A percentile compares a stretch with the other conserved stretches of the same genome.
phyloP scores from a whole-genome alignment of 2,113 vertebrate genomes.

The Rhinolophus ferrumequinum region DNA sequence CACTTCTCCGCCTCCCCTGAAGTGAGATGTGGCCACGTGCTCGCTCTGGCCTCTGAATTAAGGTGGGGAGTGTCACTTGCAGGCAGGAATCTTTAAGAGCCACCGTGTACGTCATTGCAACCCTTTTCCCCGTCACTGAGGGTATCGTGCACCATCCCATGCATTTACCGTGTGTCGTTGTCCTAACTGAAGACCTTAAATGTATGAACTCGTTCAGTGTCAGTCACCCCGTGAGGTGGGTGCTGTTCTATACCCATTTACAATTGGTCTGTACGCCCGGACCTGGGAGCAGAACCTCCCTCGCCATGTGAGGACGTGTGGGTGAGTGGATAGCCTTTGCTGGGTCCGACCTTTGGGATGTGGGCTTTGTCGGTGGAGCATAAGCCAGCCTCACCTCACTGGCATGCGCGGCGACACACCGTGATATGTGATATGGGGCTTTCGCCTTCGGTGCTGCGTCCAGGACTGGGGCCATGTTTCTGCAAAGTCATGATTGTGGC shows the following conservation, averaged over 20 bases:
- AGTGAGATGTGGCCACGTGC: background rate
- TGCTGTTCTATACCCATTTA: background rate
- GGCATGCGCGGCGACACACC: no score
- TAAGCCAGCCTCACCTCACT: background rate
- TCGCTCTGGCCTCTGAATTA: background rate
- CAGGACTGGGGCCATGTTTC: background rate
- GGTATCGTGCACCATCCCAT: background rate
- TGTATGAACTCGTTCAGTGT: background rate
- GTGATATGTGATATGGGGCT: no score
- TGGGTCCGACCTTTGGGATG: background rate
- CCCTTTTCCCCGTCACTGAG: background rate
- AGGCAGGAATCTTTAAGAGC: background rate
- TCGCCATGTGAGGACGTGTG: fast-evolving
- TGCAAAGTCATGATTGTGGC: background rate
- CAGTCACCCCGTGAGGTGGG: background rate
- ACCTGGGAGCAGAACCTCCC: background rate
- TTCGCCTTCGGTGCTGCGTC: background rate
- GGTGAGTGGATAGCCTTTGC: background rate
- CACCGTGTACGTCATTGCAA: background rate
- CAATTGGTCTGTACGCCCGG: background rate
- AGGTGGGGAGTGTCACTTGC: background rate
- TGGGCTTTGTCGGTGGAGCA: background rate
- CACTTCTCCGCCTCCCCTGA: background rate
- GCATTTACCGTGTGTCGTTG: fast-evolving
- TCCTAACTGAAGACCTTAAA: background rate